Base-by-base conservation (phyloP, 2,888 invertebrate genomes). In the Lasius fuliginosus region DNA sequence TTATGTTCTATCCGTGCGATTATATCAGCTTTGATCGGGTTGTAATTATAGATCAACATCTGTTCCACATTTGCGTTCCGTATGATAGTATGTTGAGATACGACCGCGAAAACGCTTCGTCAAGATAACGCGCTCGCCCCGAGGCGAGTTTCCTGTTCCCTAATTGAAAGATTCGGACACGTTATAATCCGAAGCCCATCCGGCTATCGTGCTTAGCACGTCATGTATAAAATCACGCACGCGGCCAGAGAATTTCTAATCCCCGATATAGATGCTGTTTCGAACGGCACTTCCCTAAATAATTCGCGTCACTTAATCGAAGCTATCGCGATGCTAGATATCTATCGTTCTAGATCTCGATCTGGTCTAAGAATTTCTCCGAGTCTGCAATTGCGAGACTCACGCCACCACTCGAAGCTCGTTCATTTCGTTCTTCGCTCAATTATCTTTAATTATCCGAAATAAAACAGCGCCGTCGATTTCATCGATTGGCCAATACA, bases 401-500 rank as follows among this genome's bases (percentile, higher is more conserved):
- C 33, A 11, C 15, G 36, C 71, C 11, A 30, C 18, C 40, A 30
- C 33, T 23, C 40, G 18, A 68, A 68, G 3, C 27, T 77, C 46
- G 27, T 53, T 68, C 36, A 27, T 68, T 69, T 40, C 67, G 46
- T 58, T 11, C 18, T 79, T 82, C 58, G 23, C 40, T n/a, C 36
- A 62, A 67, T 82, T 83, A 76, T 67, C 82, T 86, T 83, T 83
- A 84, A 85, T 88, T 88, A 84, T 40, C 62, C 62, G 36, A 53
- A 71, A 30, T 49, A 12, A 75, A 76, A 69, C 46, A 82, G 68
- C 23, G 11, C 53, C 42, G 53, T 65, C 30, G 15, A 36, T 76
- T 53, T 60, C 56, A 53, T 75, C 62, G 60, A 15, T 58, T 42
- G 46, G 1, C 33, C 79, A 53, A n/a, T 42, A 27, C 75, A 60